Conservation (phyloP, 1,140 invertebrate species). For the Schlechtendalia chinensis region DNA sequence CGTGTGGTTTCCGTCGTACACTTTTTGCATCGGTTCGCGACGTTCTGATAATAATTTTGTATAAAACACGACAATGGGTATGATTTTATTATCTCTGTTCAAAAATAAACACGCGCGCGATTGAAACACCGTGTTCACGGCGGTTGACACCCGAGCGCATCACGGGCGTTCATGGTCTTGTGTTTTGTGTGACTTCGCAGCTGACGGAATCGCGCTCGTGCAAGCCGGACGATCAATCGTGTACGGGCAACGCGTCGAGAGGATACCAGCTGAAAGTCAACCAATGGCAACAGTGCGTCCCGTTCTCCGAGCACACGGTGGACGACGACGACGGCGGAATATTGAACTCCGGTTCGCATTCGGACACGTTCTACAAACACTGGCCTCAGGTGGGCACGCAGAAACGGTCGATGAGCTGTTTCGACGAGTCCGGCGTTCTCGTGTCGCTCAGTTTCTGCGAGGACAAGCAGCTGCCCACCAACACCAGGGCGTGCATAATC, state of each 20-base stretch:
- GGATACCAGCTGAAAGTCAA: conserved; percentile 53
- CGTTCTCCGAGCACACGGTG: conserved; percentile 4
- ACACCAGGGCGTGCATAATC: conserved; percentile 56
- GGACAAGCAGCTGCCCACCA: conserved; percentile 52
- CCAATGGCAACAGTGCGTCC: conserved; percentile 54
- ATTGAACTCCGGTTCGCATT: conserved; percentile 49
- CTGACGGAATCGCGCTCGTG: conserved; percentile 55
- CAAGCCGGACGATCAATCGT: conserved; percentile 52
- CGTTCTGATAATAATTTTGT: conserved; percentile 36
- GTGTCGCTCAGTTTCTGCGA: conserved; percentile 50
- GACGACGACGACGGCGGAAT: conserved; percentile 15
- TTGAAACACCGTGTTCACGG: too few relatives aligned
- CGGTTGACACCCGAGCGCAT: too few relatives aligned
- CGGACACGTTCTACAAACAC: conserved; percentile 55
- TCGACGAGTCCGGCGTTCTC: conserved; percentile 51
- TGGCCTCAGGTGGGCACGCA: conserved; percentile 57
- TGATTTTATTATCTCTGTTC: conserved; percentile 32
- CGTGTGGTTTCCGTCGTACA: too few relatives aligned
- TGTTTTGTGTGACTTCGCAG: conserved; percentile 45
- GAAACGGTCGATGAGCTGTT: conserved; percentile 55
- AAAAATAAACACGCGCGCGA: too few relatives aligned
- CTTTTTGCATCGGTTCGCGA: too few relatives aligned
- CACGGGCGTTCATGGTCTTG: background rate
- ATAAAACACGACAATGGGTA: background rate
- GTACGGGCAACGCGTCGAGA: conserved; percentile 31